A percentile compares a stretch with the other conserved stretches of the same genome.
phyloP scores from a whole-genome alignment of 2,888 invertebrate species.

The Oscheius sp. region DNA sequence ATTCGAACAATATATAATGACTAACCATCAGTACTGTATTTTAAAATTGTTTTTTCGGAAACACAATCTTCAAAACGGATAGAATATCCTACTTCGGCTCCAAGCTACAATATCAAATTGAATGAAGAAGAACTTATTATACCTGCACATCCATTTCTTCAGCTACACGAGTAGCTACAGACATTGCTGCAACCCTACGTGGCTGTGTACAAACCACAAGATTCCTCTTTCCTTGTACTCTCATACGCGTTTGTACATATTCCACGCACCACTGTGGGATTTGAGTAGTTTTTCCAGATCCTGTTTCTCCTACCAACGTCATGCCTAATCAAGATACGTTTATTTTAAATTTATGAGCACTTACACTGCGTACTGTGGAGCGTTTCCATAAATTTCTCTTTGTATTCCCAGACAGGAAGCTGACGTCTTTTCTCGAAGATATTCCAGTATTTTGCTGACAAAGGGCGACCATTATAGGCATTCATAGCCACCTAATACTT shows the following conservation, averaged over 20 bases:
- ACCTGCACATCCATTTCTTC: slow-evolving; percentile 97
- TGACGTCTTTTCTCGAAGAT: slow-evolving; percentile 88
- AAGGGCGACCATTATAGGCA: slow-evolving; percentile 85
- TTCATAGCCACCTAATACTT: slow-evolving; percentile 76
- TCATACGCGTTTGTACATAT: slow-evolving; percentile 41
- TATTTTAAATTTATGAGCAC: background rate
- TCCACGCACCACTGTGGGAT: slow-evolving; percentile 82
- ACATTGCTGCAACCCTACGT: slow-evolving; percentile 98
- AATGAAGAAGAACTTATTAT: slow-evolving; percentile 2
- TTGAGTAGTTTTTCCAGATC: slow-evolving; percentile 98
- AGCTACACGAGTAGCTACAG: slow-evolving; percentile 96
- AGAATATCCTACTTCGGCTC: slow-evolving; percentile 92
- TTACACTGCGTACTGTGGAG: slow-evolving; percentile 85
- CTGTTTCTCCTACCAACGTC: slow-evolving; percentile 93
- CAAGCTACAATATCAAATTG: slow-evolving; percentile 76
- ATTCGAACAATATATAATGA: slow-evolving; percentile 38
- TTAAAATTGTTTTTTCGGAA: slow-evolving; percentile 89
- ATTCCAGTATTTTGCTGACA: slow-evolving; percentile 88
- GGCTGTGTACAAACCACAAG: slow-evolving; percentile 97
- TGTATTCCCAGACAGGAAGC: slow-evolving; percentile 97
- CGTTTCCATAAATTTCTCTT: slow-evolving; percentile 90
- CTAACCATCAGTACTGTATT: slow-evolving; percentile 77
- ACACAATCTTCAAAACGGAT: slow-evolving; percentile 99
- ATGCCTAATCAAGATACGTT: slow-evolving; percentile 48
- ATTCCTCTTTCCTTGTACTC: slow-evolving; percentile 74